Conservation (phyloP, 2,797 vertebrate genomes). For the Tiaroga cobitis region DNA sequence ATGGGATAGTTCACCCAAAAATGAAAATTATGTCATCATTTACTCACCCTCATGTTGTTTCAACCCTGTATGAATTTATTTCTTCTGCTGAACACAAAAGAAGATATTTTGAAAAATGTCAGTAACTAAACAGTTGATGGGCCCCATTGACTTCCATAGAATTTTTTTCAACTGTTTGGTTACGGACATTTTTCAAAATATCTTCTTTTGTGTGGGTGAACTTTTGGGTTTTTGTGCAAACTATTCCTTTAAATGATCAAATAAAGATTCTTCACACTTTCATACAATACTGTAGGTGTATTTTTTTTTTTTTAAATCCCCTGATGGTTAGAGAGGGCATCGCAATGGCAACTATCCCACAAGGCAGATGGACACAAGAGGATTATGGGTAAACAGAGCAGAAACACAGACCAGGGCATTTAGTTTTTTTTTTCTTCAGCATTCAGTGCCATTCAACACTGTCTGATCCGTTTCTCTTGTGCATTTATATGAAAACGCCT, state of each 20-base stretch:
- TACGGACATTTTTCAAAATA: too few relatives aligned
- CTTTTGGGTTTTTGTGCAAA: too few relatives aligned
- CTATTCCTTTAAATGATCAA: not conserved
- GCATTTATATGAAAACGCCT: not conserved
- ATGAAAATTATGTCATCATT: too few relatives aligned
- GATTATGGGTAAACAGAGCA: slow-evolving; percentile 30
- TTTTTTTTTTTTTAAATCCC: not conserved
- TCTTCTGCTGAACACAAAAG: too few relatives aligned
- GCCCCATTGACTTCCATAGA: too few relatives aligned
- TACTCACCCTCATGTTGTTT: too few relatives aligned
- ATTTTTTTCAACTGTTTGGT: too few relatives aligned
- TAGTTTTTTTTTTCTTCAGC: not conserved
- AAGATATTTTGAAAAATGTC: too few relatives aligned
- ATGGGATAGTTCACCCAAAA: too few relatives aligned
- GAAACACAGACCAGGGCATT: not conserved
- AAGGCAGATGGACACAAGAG: slow-evolving; percentile 41
- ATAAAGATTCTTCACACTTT: not conserved
- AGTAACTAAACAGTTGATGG: too few relatives aligned
- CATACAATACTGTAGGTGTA: not conserved
- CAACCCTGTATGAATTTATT: too few relatives aligned
- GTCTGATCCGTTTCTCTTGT: not conserved
- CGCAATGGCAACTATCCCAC: slow-evolving; percentile 12
- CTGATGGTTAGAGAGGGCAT: not conserved
- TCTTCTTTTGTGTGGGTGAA: too few relatives aligned
- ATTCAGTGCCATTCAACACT: not conserved